Conservation (phyloP, 2,888 invertebrate genomes). For the Lasioglossum vierecki region DNA sequence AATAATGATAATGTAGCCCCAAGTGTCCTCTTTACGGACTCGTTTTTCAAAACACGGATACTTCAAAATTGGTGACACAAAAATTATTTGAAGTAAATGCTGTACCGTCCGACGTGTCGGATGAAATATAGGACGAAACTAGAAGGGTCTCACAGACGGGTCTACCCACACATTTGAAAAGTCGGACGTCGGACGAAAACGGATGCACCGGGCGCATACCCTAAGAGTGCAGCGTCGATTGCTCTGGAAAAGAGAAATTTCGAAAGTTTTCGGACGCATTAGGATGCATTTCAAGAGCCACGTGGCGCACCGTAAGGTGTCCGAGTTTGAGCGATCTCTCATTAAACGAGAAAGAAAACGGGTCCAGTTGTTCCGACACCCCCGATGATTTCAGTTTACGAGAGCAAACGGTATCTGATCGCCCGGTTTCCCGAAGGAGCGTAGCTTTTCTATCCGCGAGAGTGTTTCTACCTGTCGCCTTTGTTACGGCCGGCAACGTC, state of each 20-base stretch:
- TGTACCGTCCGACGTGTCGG: too few relatives aligned
- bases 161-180: too few relatives aligned
- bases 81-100: too few relatives aligned
- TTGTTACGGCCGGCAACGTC: constrained; percentile 76
- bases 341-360: background rate
- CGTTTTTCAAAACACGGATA: too few relatives aligned
- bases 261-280: background rate
- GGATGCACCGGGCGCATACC: too few relatives aligned
- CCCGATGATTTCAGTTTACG: background rate
- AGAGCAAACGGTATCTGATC: constrained; percentile 52
- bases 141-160: too few relatives aligned
- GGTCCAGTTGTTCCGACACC: constrained; percentile 6
- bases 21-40: too few relatives aligned
- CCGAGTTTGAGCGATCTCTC: background rate
- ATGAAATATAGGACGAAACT: too few relatives aligned
- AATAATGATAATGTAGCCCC: too few relatives aligned
- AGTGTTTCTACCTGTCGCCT: constrained; percentile 82
- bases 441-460: constrained; percentile 66
- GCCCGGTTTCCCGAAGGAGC: constrained; percentile 51
- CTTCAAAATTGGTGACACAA: too few relatives aligned
- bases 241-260: background rate
- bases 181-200: too few relatives aligned
- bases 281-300: background rate
- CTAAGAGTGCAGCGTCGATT: background rate
- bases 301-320: background rate